phyloP scores from a whole-genome alignment of 2,797 vertebrate genomes.

The Danio albolineatus region DNA sequence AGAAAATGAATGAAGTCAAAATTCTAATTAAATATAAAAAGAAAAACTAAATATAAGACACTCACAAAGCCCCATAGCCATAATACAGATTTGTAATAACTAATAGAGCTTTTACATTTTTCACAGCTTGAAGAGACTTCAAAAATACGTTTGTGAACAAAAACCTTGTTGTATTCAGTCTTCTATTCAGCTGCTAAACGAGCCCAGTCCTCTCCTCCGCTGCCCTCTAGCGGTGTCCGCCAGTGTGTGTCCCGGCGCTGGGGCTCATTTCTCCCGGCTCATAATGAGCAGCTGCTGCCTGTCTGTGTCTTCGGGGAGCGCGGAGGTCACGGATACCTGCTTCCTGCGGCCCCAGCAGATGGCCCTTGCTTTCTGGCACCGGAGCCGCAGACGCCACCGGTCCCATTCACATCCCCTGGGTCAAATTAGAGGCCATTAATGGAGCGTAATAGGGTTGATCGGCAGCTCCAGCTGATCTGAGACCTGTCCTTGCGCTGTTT shows the following conservation, averaged over 20 bases:
- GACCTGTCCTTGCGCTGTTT: conserved; percentile 53
- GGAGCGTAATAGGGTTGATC: conserved; percentile 71
- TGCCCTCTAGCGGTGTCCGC: conserved; percentile 46
- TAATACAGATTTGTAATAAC: too few relatives aligned
- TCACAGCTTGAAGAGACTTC: too few relatives aligned
- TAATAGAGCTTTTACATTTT: too few relatives aligned
- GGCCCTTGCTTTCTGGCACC: conserved; percentile 69
- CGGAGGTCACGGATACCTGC: conserved; percentile 63
- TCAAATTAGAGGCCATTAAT: conserved; percentile 80
- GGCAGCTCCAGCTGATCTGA: conserved; percentile 69
- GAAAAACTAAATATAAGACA: too few relatives aligned
- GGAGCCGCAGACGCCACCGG: conserved; percentile 63
- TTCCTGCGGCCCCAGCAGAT: conserved; percentile 64
- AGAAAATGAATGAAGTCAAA: too few relatives aligned
- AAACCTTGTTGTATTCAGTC: too few relatives aligned
- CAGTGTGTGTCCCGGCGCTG: too few relatives aligned
- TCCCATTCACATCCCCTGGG: conserved; percentile 70
- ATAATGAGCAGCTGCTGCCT: conserved; percentile 58
- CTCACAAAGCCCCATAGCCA: too few relatives aligned
- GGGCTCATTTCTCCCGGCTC: conserved; percentile 22
- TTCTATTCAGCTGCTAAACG: not conserved
- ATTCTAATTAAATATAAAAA: too few relatives aligned
- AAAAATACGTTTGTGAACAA: too few relatives aligned
- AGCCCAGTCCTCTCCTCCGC: not conserved
- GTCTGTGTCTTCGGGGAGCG: conserved; percentile 50